Base-by-base conservation (phyloP, 2,113 vertebrate genomes). In the Peucedramus taeniatus region DNA sequence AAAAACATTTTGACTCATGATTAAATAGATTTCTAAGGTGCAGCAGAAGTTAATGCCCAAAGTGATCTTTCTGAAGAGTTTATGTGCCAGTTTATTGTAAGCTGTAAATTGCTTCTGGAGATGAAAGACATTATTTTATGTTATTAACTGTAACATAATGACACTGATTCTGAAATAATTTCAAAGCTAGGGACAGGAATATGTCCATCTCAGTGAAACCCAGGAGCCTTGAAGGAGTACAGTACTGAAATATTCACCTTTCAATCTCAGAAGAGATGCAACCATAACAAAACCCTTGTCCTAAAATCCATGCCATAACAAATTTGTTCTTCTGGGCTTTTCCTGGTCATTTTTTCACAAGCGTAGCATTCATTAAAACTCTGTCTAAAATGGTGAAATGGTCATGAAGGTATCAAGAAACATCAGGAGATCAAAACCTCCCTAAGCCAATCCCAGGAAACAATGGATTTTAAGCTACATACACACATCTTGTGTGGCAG, bases 101-200 rank as follows among this genome's bases (percentile, higher is more conserved):
- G 68, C 66, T 79, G 63, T 87, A 91, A 94, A 92, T 95, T 94
- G 75, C 66, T 95, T 92, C 78, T 92, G 63, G 85, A 94, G 75
- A 83, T 60, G 70, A 94, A 87, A 94, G 61, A 24, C 24, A 6
- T 86, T 80, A 20, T 91, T 90, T 75, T 81, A 40, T 84, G 40
- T 74, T 96, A 92, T 66, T 93, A 92, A 85, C 66, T 77, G 22
- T 53, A 86, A n/a, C 54, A 66, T 72, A 78, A 78, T 81, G 60
- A 56, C 21, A n/a, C 28, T 54, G 66, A 83, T 94, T 92, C 63
- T 80, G 79, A 86, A 93, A 81, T 59, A 15, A 56, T 90, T 90
- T 80, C 71, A 83, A 83, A 96, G 66, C 75, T 39, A 53, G 49
- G 63, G 57, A 72, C 15, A 51, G 56, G n/a, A 80, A 22, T 42